A percentile compares a stretch with the other conserved stretches of the same genome.
Conservation (phyloP, 2,113 vertebrate genomes). For the Myotis yumanensis region DNA sequence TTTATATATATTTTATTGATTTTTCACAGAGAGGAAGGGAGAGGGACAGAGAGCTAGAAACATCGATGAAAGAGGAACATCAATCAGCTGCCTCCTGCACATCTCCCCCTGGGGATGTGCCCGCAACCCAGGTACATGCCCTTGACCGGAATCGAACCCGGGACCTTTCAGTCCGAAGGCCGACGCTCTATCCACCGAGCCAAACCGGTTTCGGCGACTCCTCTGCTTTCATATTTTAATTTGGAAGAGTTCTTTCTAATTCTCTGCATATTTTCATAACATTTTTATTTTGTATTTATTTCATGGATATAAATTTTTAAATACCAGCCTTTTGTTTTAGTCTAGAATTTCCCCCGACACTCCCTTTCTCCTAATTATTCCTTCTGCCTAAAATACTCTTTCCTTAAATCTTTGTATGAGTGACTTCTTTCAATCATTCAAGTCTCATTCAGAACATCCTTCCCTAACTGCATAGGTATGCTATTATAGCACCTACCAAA, state of each 20-base stretch:
- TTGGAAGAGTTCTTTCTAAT: neutral
- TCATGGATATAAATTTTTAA: neutral
- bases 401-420: neutral
- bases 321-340: neutral
- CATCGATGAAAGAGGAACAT: no score
- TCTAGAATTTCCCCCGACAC: neutral
- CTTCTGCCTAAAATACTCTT: neutral
- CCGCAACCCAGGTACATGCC: no score
- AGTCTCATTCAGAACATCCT: neutral
- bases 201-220: no score
- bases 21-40: no score
- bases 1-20: no score
- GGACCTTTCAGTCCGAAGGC: no score
- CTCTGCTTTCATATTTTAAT: neutral
- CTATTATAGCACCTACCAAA: neutral
- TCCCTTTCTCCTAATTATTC: neutral
- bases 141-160: no score
- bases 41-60: no score
- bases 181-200: no score
- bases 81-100: no score
- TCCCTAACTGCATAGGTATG: neutral
- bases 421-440: neutral
- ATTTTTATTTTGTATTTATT: conserved; percentile 47
- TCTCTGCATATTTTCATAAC: neutral
- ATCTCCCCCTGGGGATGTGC: no score